A percentile compares a stretch with the other conserved stretches of the same genome.
Evolutionary conservation across 1,140 invertebrate species (phyloP).

Genomic region (Aleiodes sp.): DNA sequence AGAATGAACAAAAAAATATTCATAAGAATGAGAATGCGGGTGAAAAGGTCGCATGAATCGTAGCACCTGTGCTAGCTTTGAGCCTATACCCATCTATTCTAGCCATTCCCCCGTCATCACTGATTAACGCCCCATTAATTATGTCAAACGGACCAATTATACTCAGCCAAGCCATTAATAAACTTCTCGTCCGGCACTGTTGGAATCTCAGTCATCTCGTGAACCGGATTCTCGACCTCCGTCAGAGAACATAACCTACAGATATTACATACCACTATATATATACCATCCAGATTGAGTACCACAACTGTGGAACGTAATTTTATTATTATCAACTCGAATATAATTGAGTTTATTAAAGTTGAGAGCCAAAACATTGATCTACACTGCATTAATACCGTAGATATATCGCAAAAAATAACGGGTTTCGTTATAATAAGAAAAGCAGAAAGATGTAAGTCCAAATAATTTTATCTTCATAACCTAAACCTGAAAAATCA

Average conservation of each 20-base stretch:
- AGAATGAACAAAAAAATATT: too few species aligned
- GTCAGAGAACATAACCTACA: neutral
- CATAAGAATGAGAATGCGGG: conserved; percentile 9
- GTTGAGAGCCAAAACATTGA: too few species aligned
- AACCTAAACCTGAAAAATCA: too few species aligned
- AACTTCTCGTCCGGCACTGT: conserved; percentile 21
- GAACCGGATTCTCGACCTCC: conserved; percentile 18
- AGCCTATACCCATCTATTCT: conserved; percentile 17
- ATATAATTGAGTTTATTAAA: too few species aligned
- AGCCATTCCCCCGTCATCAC: conserved; percentile 34
- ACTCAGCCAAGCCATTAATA: conserved; percentile 32
- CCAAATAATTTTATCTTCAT: too few species aligned
- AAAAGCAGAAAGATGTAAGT: too few species aligned
- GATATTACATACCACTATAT: conserved; percentile 2
- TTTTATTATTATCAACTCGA: too few species aligned
- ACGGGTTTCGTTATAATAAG: too few species aligned
- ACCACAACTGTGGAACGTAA: neutral
- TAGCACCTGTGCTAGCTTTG: conserved; percentile 32
- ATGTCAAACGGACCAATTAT: conserved; percentile 46
- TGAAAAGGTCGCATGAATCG: conserved; percentile 1
- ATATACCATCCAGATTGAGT: neutral
- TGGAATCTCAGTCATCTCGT: conserved; percentile 14
- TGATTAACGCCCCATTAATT: conserved; percentile 48
- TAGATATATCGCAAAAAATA: too few species aligned
- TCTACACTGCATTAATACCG: too few species aligned